phyloP scores from a whole-genome alignment of 2,113 vertebrate species.

The Cyanoramphus novaezelandiae region DNA sequence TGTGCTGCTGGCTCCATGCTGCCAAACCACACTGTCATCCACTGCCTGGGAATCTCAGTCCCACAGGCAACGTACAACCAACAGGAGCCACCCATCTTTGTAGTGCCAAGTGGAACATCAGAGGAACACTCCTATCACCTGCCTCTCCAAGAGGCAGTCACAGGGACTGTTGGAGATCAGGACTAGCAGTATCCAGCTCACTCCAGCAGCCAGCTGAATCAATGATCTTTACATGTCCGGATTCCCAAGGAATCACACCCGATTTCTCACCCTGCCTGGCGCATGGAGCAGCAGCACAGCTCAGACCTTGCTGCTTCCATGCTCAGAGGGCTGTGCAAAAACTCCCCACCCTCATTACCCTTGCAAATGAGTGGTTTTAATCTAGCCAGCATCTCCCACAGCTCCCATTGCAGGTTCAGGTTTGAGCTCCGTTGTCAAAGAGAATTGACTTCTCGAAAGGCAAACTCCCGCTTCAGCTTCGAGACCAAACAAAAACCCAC shows the following conservation, averaged over 20 bases:
- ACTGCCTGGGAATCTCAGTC: constrained; percentile 21
- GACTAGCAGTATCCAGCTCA: not conserved
- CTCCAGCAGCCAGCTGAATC: constrained; percentile 7
- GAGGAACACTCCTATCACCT: not conserved
- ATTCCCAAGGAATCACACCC: not conserved
- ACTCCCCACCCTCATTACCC: not conserved
- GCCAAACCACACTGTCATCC: constrained; percentile 54
- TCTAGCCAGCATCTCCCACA: constrained; percentile 1
- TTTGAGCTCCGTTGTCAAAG: constrained; percentile 31
- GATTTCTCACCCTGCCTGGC: not conserved
- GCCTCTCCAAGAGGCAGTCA: not conserved
- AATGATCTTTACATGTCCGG: constrained; percentile 27
- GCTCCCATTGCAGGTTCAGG: not conserved
- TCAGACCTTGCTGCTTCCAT: not conserved
- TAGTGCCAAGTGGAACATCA: not conserved
- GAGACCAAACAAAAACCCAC: constrained; percentile 58
- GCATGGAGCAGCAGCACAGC: not conserved
- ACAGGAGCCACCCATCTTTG: not conserved
- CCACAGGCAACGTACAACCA: not conserved
- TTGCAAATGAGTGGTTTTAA: constrained; percentile 19
- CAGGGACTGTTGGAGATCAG: not conserved
- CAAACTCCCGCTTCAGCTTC: constrained; percentile 27
- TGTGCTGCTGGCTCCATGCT: not conserved
- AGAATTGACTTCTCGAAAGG: constrained; percentile 34
- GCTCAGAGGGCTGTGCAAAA: not conserved